Percentiles rank a stretch among this genome's conserved stretches.
Conservation (phyloP, 2,888 invertebrate genomes). For the Pristionchus fissidentatus region DNA sequence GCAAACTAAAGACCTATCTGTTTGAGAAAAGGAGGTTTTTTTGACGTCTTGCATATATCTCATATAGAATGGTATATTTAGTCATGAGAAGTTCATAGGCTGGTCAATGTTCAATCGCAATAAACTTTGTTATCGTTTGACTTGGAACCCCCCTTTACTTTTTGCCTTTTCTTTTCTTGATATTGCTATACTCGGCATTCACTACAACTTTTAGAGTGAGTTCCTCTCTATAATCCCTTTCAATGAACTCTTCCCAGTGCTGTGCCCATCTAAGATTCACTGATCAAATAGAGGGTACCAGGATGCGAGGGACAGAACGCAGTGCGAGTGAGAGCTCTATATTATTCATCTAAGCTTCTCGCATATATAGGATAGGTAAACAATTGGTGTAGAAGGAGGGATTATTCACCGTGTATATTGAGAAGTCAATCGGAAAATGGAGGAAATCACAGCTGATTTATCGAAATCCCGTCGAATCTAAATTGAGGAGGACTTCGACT, state of each 20-base stretch:
- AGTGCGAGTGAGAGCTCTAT: background rate
- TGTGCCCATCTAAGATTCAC: constrained; percentile 26
- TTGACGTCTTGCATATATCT: no score
- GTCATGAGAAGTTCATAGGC: no score
- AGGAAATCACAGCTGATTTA: background rate
- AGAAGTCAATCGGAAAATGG: constrained; percentile 41
- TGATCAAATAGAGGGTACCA: constrained; percentile 46
- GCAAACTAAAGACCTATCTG: no score
- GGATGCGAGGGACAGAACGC: constrained; percentile 4
- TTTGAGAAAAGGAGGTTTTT: no score
- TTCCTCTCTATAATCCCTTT: background rate
- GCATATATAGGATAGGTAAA: no score
- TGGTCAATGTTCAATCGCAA: no score
- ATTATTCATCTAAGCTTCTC: background rate
- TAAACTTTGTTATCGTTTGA: no score
- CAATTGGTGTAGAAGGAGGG: no score
- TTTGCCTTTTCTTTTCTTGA: constrained; percentile 43
- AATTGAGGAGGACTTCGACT: constrained; percentile 30
- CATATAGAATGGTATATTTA: no score
- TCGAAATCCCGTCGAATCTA: constrained; percentile 19
- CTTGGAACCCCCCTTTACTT: no score
- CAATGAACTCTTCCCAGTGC: background rate
- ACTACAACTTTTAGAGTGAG: constrained; percentile 31
- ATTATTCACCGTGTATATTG: no score
- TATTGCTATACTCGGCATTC: background rate